These are phyloP conservation scores for Torymus texanus DNA, from an alignment of 2,888 invertebrate genomes.

Conservation along the genomic window DNA sequence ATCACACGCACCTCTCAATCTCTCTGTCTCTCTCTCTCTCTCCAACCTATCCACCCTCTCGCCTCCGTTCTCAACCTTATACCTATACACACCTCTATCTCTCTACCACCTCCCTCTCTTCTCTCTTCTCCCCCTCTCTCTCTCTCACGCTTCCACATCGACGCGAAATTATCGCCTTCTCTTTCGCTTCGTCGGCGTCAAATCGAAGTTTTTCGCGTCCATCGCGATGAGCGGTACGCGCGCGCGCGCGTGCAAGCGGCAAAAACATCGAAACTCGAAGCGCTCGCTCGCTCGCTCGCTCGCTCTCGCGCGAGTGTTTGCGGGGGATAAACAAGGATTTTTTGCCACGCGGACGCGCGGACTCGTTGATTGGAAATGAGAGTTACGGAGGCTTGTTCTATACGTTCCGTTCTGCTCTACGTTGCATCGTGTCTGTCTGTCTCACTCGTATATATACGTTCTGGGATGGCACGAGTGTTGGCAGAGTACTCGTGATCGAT, in stretches of 20 bases:
- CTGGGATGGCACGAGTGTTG: conserved; percentile 63
- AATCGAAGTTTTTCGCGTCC: conserved; percentile 35
- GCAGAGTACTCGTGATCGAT: conserved; percentile 73
- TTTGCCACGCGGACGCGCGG: conserved; percentile 24
- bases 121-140: no score
- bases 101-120: no score
- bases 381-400: conserved; percentile 31
- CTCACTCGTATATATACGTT: no score
- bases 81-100: no score
- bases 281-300: background rate
- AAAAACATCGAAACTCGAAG: conserved; percentile 26
- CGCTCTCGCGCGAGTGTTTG: conserved; percentile 24
- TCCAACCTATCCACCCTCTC: no score
- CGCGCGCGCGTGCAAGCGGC: background rate
- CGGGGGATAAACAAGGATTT: conserved; percentile 52
- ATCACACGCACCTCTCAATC: no score
- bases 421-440: no score
- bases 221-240: background rate
- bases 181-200: background rate
- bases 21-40: no score
- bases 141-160: no score
- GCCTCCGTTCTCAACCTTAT: no score
- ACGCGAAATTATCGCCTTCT: background rate
- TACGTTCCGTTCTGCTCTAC: no score
- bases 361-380: conserved; percentile 56